Evolutionary conservation across 2,888 invertebrate species (phyloP).

Genomic region (Coleophora flavipennella): DNA sequence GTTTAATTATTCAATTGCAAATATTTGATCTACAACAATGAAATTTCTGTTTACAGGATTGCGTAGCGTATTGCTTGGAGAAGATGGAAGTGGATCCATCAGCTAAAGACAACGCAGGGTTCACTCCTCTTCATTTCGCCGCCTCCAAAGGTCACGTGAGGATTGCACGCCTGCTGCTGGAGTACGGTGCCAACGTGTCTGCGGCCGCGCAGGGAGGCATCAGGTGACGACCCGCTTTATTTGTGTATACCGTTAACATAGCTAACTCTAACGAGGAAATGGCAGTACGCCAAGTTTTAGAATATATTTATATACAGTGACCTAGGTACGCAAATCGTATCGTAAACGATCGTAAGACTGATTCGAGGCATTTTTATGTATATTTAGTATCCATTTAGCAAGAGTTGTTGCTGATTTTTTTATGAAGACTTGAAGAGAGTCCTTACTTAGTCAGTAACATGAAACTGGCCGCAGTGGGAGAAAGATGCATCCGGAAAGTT

Average conservation of each 20-base stretch:
- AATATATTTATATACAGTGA: conserved; percentile 4
- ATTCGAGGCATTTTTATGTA: too few species aligned
- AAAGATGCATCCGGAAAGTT: too few species aligned
- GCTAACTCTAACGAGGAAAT: conserved; percentile 3
- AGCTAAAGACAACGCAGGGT: conserved; percentile 93
- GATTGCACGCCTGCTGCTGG: conserved; percentile 86
- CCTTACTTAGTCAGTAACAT: too few species aligned
- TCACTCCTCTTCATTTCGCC: conserved; percentile 94
- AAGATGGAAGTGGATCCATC: conserved; percentile 87
- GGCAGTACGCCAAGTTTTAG: conserved; percentile 5
- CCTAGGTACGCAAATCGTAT: conserved; percentile 2
- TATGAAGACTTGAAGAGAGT: too few species aligned
- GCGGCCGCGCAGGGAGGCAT: conserved; percentile 94
- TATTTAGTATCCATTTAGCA: too few species aligned
- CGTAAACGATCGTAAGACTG: too few species aligned
- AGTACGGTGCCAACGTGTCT: conserved; percentile 93
- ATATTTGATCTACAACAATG: too few species aligned
- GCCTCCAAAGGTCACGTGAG: conserved; percentile 90
- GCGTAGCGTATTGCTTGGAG: conserved; percentile 91
- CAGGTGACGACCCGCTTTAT: conserved; percentile 59
- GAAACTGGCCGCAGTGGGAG: too few species aligned
- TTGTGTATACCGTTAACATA: background rate
- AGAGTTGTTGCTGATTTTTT: too few species aligned
- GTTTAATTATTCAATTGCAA: background rate
- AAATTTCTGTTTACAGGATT: conserved; percentile 74